Base-by-base conservation (phyloP, 2,113 vertebrate genomes). In the Gallinago undulata region DNA sequence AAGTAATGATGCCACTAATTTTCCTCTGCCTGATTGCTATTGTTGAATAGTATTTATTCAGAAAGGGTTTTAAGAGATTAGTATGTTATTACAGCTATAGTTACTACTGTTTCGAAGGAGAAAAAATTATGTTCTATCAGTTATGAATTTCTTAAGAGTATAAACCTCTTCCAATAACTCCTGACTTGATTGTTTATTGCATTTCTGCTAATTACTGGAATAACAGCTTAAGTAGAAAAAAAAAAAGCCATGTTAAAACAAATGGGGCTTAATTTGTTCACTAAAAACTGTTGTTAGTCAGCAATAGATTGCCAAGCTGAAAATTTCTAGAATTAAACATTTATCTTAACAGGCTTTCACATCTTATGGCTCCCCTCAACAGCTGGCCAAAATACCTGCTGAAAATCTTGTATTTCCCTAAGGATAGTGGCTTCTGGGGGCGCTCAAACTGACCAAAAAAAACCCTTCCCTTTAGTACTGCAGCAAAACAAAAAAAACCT, bases 51-150 rank as follows among this genome's bases (percentile, higher is more conserved):
- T n/a, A 7, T 59, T 91, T 84, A 83, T 70, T 27, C 3, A 37
- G 90, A 45, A 80, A 81, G 43, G 25, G 12, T 16, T 68, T 92
- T 91, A 91, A 92, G 96, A 93, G 95, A 94, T 97, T 45, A 92
- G 33, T 55, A 33, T 48, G 59, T 83, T 93, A 87, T 76, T 84
- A 66, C 28, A 84, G 41, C 41, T 73, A 50, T 1, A 74, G 73
- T 57, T 62, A 64, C 28, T 72, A 59, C 56, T 28, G 64, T 85
- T 84, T 89, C 88, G 87, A 92, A 93, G 90, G 33, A 94, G 28
- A 77, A 84, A 30, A 50, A 13, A 50, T 37, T 82, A 57, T 84
- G 11, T 70, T 43, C 14, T 76, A 92, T 50, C 86, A 75, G 37
- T 62, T 87, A 89, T 6, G 41, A 43, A 59, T 87, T 96, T 93